These are phyloP conservation scores for Menura novaehollandiae DNA, from an alignment of 2,113 vertebrate species.

Conservation along the genomic window DNA sequence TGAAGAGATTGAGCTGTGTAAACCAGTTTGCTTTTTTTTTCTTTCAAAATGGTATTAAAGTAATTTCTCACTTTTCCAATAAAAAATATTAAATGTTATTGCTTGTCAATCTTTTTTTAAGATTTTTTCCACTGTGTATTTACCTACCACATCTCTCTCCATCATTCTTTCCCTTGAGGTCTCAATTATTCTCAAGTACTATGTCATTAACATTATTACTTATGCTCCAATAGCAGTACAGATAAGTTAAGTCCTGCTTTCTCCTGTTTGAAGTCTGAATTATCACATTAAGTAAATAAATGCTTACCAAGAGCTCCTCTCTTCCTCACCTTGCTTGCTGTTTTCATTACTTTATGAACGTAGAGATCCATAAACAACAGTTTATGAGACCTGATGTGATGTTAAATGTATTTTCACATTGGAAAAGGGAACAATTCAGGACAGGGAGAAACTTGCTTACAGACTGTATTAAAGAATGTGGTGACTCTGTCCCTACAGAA, in stretches of 20 bases:
- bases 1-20: neutral
- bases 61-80: neutral
- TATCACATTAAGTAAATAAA: neutral
- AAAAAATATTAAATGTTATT: conserved; percentile 6
- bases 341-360: neutral
- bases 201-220: neutral
- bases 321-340: neutral
- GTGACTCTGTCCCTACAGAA: neutral
- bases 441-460: neutral
- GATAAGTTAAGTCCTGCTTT: neutral
- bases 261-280: neutral
- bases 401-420: neutral
- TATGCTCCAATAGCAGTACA: neutral
- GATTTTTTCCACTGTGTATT: neutral
- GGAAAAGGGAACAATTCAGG: neutral
- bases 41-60: neutral
- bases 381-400: neutral
- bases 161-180: neutral
- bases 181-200: neutral
- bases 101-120: neutral
- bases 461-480: neutral
- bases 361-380: neutral
- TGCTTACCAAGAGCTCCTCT: neutral
- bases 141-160: neutral
- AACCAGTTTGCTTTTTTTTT: neutral